Conservation (phyloP, 2,888 invertebrate genomes). For the Tortricodes alternella region DNA sequence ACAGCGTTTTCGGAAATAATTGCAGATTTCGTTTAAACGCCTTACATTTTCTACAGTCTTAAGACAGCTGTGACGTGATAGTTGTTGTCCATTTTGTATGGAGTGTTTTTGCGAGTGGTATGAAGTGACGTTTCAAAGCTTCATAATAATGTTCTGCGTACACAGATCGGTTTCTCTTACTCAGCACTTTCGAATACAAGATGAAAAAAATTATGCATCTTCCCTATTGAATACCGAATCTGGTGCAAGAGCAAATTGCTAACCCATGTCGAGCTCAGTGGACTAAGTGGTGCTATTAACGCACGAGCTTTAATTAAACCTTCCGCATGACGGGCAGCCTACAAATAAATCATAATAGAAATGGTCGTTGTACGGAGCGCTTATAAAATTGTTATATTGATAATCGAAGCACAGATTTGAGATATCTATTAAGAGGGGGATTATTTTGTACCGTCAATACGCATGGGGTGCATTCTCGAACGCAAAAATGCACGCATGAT, state of each 20-base stretch:
- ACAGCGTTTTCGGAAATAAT: too few species aligned
- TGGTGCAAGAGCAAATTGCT: conserved; percentile 22
- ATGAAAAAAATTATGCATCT: too few species aligned
- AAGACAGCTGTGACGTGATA: too few species aligned
- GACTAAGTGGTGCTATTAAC: conserved; percentile 73
- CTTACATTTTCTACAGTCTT: too few species aligned
- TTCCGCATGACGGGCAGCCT: conserved; percentile 60
- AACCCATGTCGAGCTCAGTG: conserved; percentile 51
- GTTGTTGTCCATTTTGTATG: too few species aligned
- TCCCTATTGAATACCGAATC: conserved; percentile 14
- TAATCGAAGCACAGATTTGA: conserved; percentile 11
- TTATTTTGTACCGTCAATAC: not conserved
- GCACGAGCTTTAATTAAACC: conserved; percentile 67
- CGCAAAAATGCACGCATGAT: not conserved
- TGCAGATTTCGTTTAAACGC: too few species aligned
- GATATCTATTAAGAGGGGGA: not conserved
- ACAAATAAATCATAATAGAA: conserved; percentile 59
- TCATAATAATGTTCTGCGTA: too few species aligned
- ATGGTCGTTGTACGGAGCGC: conserved; percentile 25
- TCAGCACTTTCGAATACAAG: too few species aligned
- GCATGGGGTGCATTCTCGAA: not conserved
- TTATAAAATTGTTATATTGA: not conserved
- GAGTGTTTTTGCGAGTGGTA: too few species aligned
- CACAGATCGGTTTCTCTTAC: too few species aligned
- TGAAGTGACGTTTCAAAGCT: too few species aligned